These are phyloP conservation scores for Hemaris fuciformis DNA, from an alignment of 2,888 invertebrate genomes.

Conservation along the genomic window DNA sequence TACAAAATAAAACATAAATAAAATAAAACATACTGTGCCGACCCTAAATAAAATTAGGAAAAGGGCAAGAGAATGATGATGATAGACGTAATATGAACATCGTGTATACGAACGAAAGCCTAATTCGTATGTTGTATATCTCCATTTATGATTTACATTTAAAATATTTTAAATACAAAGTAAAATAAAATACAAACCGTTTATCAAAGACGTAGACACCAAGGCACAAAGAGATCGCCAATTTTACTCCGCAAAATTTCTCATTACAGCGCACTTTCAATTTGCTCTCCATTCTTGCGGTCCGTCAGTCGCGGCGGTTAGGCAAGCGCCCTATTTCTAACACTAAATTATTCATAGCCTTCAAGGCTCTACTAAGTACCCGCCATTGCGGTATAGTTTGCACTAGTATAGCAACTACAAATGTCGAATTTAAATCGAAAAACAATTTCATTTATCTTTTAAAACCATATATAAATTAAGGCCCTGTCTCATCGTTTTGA, in stretches of 20 bases:
- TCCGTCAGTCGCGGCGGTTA: constrained; percentile 37
- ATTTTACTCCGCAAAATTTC: neutral
- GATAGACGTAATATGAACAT: too few species aligned
- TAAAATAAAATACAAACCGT: neutral
- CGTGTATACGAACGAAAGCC: too few species aligned
- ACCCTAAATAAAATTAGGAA: too few species aligned
- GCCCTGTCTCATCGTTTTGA: too few species aligned
- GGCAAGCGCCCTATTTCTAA: constrained; percentile 62
- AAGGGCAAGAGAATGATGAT: too few species aligned
- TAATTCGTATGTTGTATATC: too few species aligned
- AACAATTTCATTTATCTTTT: neutral
- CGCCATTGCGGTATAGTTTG: constrained; percentile 15
- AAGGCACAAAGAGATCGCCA: neutral
- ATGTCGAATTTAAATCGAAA: neutral
- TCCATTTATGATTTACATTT: too few species aligned
- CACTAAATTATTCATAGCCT: constrained; percentile 66
- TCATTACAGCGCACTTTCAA: constrained; percentile 1
- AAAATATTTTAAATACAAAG: neutral
- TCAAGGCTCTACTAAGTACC: constrained; percentile 56
- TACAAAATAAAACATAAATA: too few species aligned
- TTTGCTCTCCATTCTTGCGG: constrained; percentile 20
- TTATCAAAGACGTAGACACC: neutral
- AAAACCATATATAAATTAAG: too few species aligned
- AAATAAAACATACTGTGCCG: too few species aligned
- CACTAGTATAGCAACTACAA: neutral